Conservation (phyloP, 2,888 invertebrate species). For the Xestia c-nigrum region DNA sequence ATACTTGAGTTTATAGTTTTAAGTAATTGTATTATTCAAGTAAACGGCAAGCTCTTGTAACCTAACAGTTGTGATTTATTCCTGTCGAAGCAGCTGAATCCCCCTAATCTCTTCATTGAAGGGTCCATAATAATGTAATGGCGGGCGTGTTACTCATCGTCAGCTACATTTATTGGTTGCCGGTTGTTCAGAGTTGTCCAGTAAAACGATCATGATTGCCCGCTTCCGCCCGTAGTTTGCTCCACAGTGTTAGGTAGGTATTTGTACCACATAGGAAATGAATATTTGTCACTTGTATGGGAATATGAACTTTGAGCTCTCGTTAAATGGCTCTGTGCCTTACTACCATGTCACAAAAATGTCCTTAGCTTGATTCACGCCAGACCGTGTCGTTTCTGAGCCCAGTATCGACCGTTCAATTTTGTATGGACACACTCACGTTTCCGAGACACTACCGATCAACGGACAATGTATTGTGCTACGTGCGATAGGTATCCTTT, state of each 20-base stretch:
- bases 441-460: no score
- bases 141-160: conserved; percentile 37
- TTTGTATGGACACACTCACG: no score
- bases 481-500: no score
- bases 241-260: conserved; percentile 18
- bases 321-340: no score
- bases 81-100: background rate
- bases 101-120: conserved; percentile 14
- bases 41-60: background rate
- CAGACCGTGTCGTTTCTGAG: no score
- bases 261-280: conserved; percentile 21
- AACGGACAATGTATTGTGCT: no score
- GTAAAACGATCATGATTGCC: conserved; percentile 75
- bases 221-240: conserved; percentile 75
- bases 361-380: no score
- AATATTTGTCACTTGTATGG: conserved; percentile 23
- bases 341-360: conserved; percentile 1
- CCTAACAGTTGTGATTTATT: conserved; percentile 10
- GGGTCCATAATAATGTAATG: conserved; percentile 42
- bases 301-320: conserved; percentile 3
- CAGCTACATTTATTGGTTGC: conserved; percentile 60
- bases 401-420: no score
- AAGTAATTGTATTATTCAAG: background rate
- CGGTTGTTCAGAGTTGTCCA: conserved; percentile 59
- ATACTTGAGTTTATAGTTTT: background rate